Evolutionary conservation across 2,113 vertebrate species (phyloP).

Genomic region (Amazona guildingii): DNA sequence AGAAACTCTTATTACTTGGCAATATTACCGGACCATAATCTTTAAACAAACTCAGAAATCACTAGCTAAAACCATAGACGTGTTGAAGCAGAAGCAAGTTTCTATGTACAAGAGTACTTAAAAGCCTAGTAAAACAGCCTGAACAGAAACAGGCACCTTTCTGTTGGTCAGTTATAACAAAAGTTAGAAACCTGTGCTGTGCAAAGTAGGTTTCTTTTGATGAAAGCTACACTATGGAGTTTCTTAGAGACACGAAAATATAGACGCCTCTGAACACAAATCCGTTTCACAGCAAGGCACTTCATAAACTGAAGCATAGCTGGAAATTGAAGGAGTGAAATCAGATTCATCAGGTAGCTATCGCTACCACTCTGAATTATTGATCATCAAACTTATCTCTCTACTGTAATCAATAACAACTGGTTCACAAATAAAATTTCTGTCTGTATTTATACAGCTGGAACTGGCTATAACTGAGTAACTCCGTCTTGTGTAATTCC

Average conservation of each 20-base stretch:
- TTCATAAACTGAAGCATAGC: background rate
- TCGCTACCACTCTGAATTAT: background rate
- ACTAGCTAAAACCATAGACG: background rate
- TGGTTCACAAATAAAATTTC: background rate
- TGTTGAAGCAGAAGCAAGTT: background rate
- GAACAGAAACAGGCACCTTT: background rate
- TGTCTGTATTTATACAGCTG: constrained; percentile 40
- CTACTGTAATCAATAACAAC: background rate
- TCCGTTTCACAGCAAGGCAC: background rate
- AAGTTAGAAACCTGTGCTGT: background rate
- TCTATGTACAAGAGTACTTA: background rate
- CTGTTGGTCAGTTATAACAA: background rate
- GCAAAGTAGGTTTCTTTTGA: background rate
- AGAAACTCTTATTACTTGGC: constrained; percentile 41
- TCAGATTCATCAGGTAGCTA: background rate
- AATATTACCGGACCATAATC: background rate
- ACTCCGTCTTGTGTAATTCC: constrained; percentile 3
- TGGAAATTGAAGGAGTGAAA: background rate
- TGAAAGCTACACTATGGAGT: accelerated
- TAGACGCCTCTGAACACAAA: background rate
- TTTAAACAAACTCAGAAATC: constrained; percentile 25
- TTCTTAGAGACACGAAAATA: background rate
- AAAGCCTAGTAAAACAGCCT: background rate
- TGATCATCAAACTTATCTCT: background rate
- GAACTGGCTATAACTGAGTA: background rate